These are phyloP conservation scores for Pogonomyrmex barbatus DNA, from an alignment of 1,140 invertebrate genomes.

Conservation along the genomic window DNA sequence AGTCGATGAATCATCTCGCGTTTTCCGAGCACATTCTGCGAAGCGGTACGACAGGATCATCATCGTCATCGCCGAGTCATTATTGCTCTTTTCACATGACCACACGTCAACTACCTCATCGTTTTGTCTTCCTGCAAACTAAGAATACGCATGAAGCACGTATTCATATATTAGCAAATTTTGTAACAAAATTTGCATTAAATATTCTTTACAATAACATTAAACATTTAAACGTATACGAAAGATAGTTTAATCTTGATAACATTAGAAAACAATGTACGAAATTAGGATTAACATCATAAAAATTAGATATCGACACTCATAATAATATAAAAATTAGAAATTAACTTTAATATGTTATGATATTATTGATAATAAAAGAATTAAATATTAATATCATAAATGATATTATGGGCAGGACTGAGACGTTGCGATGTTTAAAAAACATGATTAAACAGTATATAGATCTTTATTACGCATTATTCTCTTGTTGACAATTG, in stretches of 20 bases:
- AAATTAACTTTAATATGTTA: not conserved
- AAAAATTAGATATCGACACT: not conserved
- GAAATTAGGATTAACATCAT: too few species aligned
- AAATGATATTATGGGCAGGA: not conserved
- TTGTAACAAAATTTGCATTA: not conserved
- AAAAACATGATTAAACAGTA: not conserved
- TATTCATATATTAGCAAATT: not conserved
- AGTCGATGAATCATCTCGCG: slow-evolving; percentile 44
- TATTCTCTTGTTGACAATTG: not conserved
- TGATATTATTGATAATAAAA: too few species aligned
- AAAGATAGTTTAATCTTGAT: not conserved
- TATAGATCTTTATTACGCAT: not conserved
- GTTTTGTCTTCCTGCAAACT: not conserved
- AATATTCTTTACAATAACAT: not conserved
- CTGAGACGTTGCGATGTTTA: not conserved
- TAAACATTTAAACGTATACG: not conserved
- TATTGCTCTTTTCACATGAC: slow-evolving; percentile 55
- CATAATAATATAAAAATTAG: not conserved
- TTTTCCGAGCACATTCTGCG: slow-evolving; percentile 6
- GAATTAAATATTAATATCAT: too few species aligned
- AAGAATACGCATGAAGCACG: not conserved
- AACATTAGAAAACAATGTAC: not conserved
- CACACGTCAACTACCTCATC: slow-evolving; percentile 47
- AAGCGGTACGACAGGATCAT: slow-evolving; percentile 51
- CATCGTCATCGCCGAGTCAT: slow-evolving; percentile 51